A percentile compares a stretch with the other conserved stretches of the same genome.
These are phyloP conservation scores for Bufo bufo DNA, from an alignment of 2,113 vertebrate genomes.

Conservation along the genomic window DNA sequence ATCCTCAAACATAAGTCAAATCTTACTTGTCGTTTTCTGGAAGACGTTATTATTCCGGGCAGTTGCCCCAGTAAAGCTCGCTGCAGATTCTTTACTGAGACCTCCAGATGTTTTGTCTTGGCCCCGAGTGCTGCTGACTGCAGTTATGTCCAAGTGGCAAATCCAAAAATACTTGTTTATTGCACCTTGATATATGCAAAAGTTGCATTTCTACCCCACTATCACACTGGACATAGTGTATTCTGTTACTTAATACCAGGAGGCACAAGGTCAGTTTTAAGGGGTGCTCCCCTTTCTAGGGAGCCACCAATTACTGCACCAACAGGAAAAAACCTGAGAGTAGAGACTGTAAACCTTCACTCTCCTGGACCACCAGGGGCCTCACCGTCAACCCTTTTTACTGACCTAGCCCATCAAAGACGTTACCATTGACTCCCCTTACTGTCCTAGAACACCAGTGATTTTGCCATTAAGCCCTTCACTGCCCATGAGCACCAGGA, in stretches of 20 bases:
- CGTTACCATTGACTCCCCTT: background rate
- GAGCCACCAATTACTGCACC: background rate
- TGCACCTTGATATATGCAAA: background rate
- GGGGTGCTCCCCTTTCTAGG: background rate
- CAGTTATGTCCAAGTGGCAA: background rate
- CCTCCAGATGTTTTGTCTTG: background rate
- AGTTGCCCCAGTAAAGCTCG: background rate
- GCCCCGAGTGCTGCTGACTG: background rate
- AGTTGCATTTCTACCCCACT: background rate
- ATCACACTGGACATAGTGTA: background rate
- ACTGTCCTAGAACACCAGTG: background rate
- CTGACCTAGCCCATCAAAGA: background rate
- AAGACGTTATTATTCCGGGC: conserved; percentile 38
- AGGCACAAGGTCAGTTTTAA: no score
- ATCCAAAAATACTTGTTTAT: background rate
- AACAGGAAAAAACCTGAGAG: background rate
- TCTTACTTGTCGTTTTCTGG: conserved; percentile 31
- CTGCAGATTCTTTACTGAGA: background rate
- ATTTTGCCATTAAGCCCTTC: background rate
- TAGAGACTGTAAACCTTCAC: background rate
- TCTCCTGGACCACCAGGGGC: background rate
- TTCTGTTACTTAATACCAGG: background rate
- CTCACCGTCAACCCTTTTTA: background rate
- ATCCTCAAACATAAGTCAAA: conserved; percentile 1
- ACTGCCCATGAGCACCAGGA: background rate